Evolutionary conservation across 2,888 invertebrate genomes (phyloP), one percentile per base, ranked within the genome.

Genomic region (Platycheirus albimanus): DNA sequence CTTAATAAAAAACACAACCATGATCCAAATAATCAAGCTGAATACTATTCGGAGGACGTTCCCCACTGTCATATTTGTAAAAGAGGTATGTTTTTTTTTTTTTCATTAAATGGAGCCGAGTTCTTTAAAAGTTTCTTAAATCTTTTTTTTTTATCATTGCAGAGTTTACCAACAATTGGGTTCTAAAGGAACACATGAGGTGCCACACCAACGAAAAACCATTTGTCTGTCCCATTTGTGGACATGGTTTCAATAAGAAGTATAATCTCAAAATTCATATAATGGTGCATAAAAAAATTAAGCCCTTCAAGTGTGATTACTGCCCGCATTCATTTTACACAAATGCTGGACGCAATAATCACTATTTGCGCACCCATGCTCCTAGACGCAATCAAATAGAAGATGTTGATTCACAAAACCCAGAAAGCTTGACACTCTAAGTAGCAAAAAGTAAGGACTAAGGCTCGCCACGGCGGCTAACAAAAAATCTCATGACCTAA

Each of bases 141-240:
- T 20, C 3, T 36, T 20, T 54, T 54, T 30, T 10, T 15, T 15
- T 11, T 28, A n/a, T 3, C 10, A 11, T 38, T 38, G 7, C 41
- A 61, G 61, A 45, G 3, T 61, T 61, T 17, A n/a, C 30, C 3
- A 61, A 61, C 45, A 61, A 45, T 19, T 61, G 61, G 0, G 92
- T 93, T 0, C 86, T 93, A 47, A 93, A 91, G 28, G 93, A 93
- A 84, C 93, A 93, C 85, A 88, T 93, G 86, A 88, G 93, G 10
- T 87, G 89, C 0, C 93, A 93, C 76, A 93, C 92, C 0, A 93
- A 93, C 0, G 93, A 93, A 86, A 93, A 92, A 43, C 93, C 93
- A 0, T 93, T 91, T 72, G 86, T 93, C 0, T 89, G 89, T 72
- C 92, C 92, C 0, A 91, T 92, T 0, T 93, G 93, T 49, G 93